Base-by-base conservation (phyloP, 2,888 invertebrate genomes). In the Platycnemis pennipes region DNA sequence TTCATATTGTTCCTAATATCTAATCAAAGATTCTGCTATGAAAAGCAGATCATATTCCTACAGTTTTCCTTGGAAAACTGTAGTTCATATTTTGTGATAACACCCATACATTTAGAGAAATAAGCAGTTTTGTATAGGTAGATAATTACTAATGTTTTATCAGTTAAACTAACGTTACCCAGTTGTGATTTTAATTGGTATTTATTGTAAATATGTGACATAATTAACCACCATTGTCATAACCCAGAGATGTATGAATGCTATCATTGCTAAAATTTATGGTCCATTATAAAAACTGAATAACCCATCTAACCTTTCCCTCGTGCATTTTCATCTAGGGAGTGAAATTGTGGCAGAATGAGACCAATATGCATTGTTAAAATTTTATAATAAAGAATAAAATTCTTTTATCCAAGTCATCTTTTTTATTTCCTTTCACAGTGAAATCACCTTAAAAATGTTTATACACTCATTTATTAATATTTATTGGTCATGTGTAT, bases 1-100 rank as follows among this genome's bases (percentile, higher is more conserved):
- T 87, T 87, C 87, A 87, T 45, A 87, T 87, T 87, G 46, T 87
- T 87, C 46, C 87, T 45, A 87, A 87, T 87, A 87, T 87, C 46
- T 45, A 45, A 87, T 87, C 26, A 87, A 87, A 87, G 44, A 46
- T 77, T 37, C 77, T 77, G 77, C 77, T 16, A 11, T 26, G 37
- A 37, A 37, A 77, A 37, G 77, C 77, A 77, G 77, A 2, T 37
- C 37, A 37, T 77, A 26, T n/a, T 37, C 13, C 77, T 77, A 37
- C 37, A 37, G 16, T 77, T 77, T 77, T 77, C 77, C 16, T 13
- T 16, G 31, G 77, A 77, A 77, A 77, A 77, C 37, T 1, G 77
- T 77, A 13, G 77, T 77, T 77, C 37, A 37, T 77, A 77, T 77
- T 77, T 77, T 77, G 77, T 77, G 77, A 77, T 77, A 77, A 77